Conservation (phyloP, 2,888 invertebrate genomes). For the Epiblema foenella region DNA sequence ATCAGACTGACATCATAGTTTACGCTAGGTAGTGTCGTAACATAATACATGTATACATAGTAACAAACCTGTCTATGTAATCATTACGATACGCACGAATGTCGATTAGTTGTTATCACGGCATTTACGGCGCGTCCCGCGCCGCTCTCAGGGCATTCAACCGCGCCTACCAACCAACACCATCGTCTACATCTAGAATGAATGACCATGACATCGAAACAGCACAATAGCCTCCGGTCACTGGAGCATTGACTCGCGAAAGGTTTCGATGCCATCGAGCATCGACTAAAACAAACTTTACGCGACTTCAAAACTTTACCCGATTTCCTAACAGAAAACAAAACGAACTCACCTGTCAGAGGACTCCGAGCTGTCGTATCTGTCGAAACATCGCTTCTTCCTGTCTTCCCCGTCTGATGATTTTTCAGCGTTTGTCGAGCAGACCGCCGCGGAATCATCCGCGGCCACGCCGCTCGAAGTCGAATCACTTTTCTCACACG, state of each 20-base stretch:
- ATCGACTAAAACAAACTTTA: conserved; percentile 59
- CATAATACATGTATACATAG: conserved; percentile 41
- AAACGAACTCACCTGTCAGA: conserved; percentile 92
- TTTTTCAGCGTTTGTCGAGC: conserved; percentile 71
- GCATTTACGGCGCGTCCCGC: conserved; percentile 41
- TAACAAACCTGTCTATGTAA: conserved; percentile 44
- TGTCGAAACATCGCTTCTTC: conserved; percentile 94
- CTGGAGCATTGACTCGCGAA: conserved; percentile 80
- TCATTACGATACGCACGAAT: conserved; percentile 40
- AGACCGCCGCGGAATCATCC: conserved; percentile 65
- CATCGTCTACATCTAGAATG: conserved; percentile 73
- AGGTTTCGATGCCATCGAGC: conserved; percentile 64
- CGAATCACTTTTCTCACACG: conserved; percentile 84
- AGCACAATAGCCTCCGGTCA: conserved; percentile 79
- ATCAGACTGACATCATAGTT: conserved; percentile 29
- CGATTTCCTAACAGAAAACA: conserved; percentile 57
- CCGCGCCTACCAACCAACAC: conserved; percentile 57
- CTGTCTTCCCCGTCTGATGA: conserved; percentile 85
- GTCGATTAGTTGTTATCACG: conserved; percentile 39
- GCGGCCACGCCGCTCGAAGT: conserved; percentile 79
- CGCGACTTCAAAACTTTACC: conserved; percentile 25
- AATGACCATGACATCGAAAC: conserved; percentile 83
- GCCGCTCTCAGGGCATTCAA: conserved; percentile 78
- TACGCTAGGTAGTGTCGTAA: conserved; percentile 40
- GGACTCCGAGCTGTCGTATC: conserved; percentile 97